Base-by-base conservation (phyloP, 1,140 invertebrate genomes). In the Melanaphis sacchari region DNA sequence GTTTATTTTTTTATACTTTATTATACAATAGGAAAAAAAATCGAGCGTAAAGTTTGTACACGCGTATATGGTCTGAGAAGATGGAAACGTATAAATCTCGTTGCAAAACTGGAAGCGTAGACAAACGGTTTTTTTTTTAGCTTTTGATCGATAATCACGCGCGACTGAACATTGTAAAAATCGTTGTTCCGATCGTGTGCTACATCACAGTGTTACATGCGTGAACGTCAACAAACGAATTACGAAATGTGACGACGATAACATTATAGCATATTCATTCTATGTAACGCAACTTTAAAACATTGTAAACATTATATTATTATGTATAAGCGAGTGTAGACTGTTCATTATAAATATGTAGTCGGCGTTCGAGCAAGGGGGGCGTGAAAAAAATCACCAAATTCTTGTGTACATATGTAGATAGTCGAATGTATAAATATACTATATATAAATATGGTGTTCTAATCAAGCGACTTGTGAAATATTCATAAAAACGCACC, bases 401-500 rank as follows among this genome's bases (percentile, higher is more conserved):
- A 46, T 43, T 40, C 84, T 85, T 18, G 11, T 31, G 15, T 21
- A n/a, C 6, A 5, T n/a, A n/a, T 59, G 15, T 59, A 26, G 2
- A 15, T 18, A 21, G 59, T 76, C 31, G 21, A n/a, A 76, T n/a
- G 7, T 43, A 43, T 43, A 43, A 8, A 43, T 40, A 41, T 84
- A 84, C 24, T 22, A 6, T 36, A 11, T 84, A 84, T 40, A 84
- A 11, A 31, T 21, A 52, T 76, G 24, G n/a, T 43, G 59, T 82
- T 91, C 52, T 91, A 91, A 91, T 91, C 90, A 91, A 91, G 66
- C 38, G 40, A 43, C 59, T 91, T 31, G 90, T 91, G 36, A 91
- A 91, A 91, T 91, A 91, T 91, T 91, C 90, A 91, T 91, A 91
- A 91, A 91, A 91, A 24, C 24, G 31, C 41, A 82, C 90, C 59